Conservation (phyloP, 2,797 vertebrate genomes). For the Peromyscus aztecus region DNA sequence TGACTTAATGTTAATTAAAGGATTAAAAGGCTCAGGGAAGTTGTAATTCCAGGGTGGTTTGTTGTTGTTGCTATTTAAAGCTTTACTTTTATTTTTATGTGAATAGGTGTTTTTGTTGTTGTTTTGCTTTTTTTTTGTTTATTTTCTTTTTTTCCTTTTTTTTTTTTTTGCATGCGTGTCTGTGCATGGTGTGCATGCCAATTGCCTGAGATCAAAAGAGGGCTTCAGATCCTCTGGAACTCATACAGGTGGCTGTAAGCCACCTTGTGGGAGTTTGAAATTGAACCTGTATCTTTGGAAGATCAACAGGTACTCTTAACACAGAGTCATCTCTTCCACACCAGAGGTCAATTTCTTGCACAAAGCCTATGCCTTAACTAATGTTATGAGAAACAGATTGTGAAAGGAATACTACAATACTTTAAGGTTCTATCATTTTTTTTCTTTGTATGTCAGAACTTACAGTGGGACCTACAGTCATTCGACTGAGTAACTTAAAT, state of each 20-base stretch:
- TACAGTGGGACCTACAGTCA: neutral
- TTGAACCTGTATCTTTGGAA: neutral
- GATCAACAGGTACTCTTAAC: neutral
- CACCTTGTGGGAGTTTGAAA: neutral
- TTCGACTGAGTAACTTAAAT: too few species aligned
- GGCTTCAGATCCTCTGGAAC: neutral
- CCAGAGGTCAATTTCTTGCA: neutral
- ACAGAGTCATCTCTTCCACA: neutral
- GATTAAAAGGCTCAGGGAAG: neutral
- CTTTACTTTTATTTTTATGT: neutral
- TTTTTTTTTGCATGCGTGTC: neutral
- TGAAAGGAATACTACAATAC: neutral
- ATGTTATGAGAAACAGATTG: neutral
- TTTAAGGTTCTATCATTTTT: neutral
- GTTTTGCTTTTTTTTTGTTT: too few species aligned
- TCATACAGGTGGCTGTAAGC: neutral
- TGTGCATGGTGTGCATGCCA: neutral
- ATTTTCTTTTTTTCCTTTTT: too few species aligned
- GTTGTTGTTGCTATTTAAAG: neutral
- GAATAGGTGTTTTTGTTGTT: too few species aligned
- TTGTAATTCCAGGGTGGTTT: neutral
- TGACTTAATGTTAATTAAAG: neutral
- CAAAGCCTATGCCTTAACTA: neutral
- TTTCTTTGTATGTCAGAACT: neutral
- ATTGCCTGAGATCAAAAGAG: neutral